Base-by-base conservation (phyloP, 1,140 invertebrate genomes). In the Ostrea denselamellosa region DNA sequence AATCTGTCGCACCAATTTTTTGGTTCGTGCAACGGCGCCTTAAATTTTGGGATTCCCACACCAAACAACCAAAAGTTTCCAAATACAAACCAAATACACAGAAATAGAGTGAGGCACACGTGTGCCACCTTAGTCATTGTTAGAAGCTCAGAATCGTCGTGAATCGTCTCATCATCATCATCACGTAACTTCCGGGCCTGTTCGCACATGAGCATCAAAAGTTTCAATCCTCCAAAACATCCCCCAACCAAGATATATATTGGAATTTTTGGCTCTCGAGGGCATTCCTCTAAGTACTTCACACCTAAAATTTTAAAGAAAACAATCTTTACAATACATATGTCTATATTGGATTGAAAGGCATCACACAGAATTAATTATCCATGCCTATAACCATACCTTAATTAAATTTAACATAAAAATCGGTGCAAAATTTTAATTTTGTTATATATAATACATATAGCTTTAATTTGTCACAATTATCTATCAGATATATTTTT, bases 241-340 rank as follows among this genome's bases (percentile, higher is more conserved):
- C 97, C 97, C 0, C 97, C 97, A 8, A 98, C 97, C 58, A 98
- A 96, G 96, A 98, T 97, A 94, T 98, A 98, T 19, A 97, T 96
- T 0, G 97, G 97, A 85, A 98, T 97, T 85, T 96, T 95, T 0
- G 96, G 96, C 93, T 98, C 97, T n/a, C 96, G 96, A 0, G 97
- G 97, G 91, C 97, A 98, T 90, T 97, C 97, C 19, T 97, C 95
- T 83, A 97, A 96, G 93, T 97, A 97, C 89, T 97, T 96, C n/a
- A 97, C 96, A 92, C 97, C 97, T 98, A 95, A 58, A 91, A 90
- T 52, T 71, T 25, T 28, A 34, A 8, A 77, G 14, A 14, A 62
- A 14, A 14, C 14, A 62, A 62, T 12, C 7, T 62, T 12, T 14
- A 14, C n/a, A 14, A 62, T n/a, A 19, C 0, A 19, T 62, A 44